A percentile compares a stretch with the other conserved stretches of the same genome.
phyloP scores from a whole-genome alignment of 2,888 invertebrate species.

The Papilio elwesi region DNA sequence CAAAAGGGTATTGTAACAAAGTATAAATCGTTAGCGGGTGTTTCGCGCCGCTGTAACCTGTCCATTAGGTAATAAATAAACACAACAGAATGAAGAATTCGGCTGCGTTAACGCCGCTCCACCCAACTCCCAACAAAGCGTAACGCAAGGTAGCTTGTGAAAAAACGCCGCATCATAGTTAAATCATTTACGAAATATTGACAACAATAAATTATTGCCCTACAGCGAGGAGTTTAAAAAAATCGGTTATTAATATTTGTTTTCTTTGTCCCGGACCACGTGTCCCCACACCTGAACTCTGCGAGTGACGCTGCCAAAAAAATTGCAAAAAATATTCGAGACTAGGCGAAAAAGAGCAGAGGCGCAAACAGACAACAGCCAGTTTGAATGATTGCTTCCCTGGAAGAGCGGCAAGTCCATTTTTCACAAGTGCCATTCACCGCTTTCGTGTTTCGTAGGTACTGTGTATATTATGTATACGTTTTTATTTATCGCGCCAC shows the following conservation, averaged over 20 bases:
- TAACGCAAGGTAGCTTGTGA: conserved; percentile 61
- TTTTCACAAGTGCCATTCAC: conserved; percentile 85
- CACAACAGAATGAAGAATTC: conserved; percentile 70
- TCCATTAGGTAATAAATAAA: conserved; percentile 80
- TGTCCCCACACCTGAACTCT: conserved; percentile 82
- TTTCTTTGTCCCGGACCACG: conserved; percentile 81
- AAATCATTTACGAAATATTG: conserved; percentile 84
- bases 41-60: conserved; percentile 66
- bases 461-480: conserved; percentile 76
- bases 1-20: conserved; percentile 37
- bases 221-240: conserved; percentile 77
- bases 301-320: conserved; percentile 79
- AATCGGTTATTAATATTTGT: conserved; percentile 83
- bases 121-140: conserved; percentile 68
- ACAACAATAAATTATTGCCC: conserved; percentile 78
- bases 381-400: conserved; percentile 84
- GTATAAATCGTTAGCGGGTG: conserved; percentile 47
- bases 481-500: conserved; percentile 77
- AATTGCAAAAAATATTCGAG: conserved; percentile 74
- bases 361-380: conserved; percentile 83
- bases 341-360: conserved; percentile 79
- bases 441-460: conserved; percentile 77
- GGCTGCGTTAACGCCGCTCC: conserved; percentile 66
- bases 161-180: conserved; percentile 80
- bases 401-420: conserved; percentile 84